Base-by-base conservation (phyloP, 2,888 invertebrate genomes). In the Falcaria lacertinaria region DNA sequence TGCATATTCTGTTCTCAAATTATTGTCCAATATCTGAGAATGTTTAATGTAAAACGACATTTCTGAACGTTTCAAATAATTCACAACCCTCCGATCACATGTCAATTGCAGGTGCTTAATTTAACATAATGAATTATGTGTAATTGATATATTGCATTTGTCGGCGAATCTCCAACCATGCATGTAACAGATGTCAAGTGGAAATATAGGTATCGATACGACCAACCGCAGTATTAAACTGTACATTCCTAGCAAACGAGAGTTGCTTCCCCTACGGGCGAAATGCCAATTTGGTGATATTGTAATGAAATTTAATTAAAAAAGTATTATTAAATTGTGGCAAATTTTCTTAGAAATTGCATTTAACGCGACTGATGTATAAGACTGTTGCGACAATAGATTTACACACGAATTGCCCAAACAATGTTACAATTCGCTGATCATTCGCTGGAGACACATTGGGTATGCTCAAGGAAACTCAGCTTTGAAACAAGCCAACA, bases 171-270 rank as follows among this genome's bases (percentile, higher is more conserved):
- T 67, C 64, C 61, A 41, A 49, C 47, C 48, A 39, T 39, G 47
- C 52, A 55, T 46, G 48, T n/a, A n/a, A n/a, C n/a, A n/a, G 11
- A 28, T 45, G 36, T 8, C 41, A 16, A 36, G 11, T 11, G n/a
- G n/a, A n/a, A n/a, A n/a, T 15, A 15, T 45, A 46, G 54, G 60
- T 65, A 52, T 57, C 60, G 58, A 48, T 50, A 52, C 57, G 65
- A 61, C 64, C 60, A 49, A 45, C 52, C 69, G 74, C 82, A 84
- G 81, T 85, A 85, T 85, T 86, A 81, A 78, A 76, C n/a, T 69
- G 78, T 74, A 88, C 87, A 88, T 89, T 88, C 88, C 87, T 86
- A 53, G 69, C 78, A 76, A 81, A 80, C 71, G 82, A 81, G 80
- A 70, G 77, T 78, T 76, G 19, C 1, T 19, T 6, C 6, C 19